phyloP scores from a whole-genome alignment of 1,140 invertebrate genomes.

The Batillaria attramentaria region DNA sequence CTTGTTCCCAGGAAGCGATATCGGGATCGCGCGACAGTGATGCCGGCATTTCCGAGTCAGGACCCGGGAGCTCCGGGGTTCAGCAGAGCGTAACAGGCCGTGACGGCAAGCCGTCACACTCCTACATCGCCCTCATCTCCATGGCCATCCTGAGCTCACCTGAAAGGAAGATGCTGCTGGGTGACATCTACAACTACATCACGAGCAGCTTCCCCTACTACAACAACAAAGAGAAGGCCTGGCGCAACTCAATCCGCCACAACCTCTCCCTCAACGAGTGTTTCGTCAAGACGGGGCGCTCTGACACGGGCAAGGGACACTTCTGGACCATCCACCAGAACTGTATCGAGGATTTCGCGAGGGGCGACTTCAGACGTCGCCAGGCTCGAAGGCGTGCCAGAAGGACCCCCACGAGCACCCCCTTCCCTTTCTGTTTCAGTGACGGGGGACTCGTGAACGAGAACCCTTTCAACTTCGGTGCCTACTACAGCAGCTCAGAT shows the following conservation, averaged over 20 bases:
- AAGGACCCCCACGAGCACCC: too few relatives aligned
- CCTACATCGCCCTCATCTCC: conserved; percentile 81
- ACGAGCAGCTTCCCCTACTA: conserved; percentile 75
- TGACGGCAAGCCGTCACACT: conserved; percentile 75
- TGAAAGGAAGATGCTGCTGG: conserved; percentile 70
- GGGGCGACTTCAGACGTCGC: conserved; percentile 93
- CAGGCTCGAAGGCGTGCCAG: conserved; percentile 86
- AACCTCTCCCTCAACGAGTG: conserved; percentile 98
- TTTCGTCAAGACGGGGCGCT: conserved; percentile 91
- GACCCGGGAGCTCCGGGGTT: too few relatives aligned
- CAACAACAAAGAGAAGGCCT: conserved; percentile 79
- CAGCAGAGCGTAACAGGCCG: too few relatives aligned
- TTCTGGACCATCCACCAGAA: conserved; percentile 98
- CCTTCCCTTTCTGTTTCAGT: too few relatives aligned
- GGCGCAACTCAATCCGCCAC: conserved; percentile 77
- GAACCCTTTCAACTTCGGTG: too few relatives aligned
- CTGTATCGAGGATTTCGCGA: conserved; percentile 93
- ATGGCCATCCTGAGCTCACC: conserved; percentile 80
- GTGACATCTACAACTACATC: conserved; percentile 73
- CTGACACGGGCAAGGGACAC: conserved; percentile 94
- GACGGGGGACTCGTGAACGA: too few relatives aligned
- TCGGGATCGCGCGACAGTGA: too few relatives aligned
- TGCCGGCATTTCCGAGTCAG: too few relatives aligned
- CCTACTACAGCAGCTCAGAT: too few relatives aligned
- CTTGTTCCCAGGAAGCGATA: too few relatives aligned